Conservation (phyloP, 2,113 vertebrate species). For the Laticauda colubrina region DNA sequence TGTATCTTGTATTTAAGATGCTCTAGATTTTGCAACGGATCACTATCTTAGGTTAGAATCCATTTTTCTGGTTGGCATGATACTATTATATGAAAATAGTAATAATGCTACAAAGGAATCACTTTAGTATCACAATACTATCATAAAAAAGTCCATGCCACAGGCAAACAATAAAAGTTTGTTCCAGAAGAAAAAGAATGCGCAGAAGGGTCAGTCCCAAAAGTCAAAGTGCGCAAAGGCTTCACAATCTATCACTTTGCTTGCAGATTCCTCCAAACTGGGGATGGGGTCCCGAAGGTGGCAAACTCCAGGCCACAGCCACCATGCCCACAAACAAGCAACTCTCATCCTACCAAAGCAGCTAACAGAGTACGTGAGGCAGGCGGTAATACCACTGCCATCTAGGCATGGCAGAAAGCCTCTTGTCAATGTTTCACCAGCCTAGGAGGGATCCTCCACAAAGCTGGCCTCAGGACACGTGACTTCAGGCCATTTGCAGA, state of each 20-base stretch:
- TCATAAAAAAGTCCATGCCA: not conserved
- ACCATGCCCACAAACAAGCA: not conserved
- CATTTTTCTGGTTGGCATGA: not conserved
- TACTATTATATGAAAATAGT: not conserved
- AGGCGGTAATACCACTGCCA: too few relatives aligned
- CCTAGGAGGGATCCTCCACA: not conserved
- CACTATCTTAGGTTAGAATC: not conserved
- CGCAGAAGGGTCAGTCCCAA: not conserved
- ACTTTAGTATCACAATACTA: not conserved
- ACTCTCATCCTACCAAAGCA: not conserved
- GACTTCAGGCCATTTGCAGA: not conserved
- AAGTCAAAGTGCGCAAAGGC: too few relatives aligned
- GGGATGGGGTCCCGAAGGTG: not conserved
- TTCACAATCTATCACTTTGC: not conserved
- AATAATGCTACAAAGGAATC: not conserved
- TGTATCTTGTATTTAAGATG: too few relatives aligned
- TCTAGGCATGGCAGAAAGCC: not conserved
- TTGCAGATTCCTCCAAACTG: not conserved
- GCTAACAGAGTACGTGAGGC: fast-evolving
- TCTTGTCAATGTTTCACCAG: not conserved
- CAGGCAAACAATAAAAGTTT: not conserved
- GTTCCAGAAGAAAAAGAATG: not conserved
- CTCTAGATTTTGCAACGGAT: not conserved
- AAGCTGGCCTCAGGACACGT: not conserved
- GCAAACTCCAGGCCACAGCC: not conserved